Conservation (phyloP, 2,113 vertebrate genomes). For the Murina feae region DNA sequence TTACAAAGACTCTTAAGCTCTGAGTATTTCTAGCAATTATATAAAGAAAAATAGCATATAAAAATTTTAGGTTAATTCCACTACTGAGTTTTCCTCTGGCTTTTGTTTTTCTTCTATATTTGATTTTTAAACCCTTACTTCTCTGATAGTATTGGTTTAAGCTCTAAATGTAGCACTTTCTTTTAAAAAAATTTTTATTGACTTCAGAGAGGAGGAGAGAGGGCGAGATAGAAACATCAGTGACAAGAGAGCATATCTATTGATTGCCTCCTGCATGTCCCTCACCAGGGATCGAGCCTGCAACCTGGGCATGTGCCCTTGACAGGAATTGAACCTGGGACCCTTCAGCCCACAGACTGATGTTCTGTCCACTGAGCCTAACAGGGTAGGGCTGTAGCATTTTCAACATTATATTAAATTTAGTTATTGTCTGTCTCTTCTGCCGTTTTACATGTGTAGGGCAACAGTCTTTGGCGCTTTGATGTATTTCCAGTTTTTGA, state of each 20-base stretch:
- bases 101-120: constrained; percentile 8
- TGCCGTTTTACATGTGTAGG: neutral
- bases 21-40: constrained; percentile 2
- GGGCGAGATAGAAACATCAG: no score
- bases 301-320: no score
- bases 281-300: no score
- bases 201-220: no score
- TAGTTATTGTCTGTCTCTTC: neutral
- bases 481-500: neutral
- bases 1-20: neutral
- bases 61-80: constrained; percentile 12
- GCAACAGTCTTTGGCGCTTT: constrained; percentile 4
- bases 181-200: no score
- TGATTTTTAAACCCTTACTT: neutral
- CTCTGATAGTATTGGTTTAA: neutral
- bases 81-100: neutral
- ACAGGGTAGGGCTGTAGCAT: neutral
- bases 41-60: neutral
- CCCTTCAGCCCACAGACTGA: no score
- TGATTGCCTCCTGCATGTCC: no score
- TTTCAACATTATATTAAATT: constrained; percentile 10
- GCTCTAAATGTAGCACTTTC: neutral
- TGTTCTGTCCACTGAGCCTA: no score
- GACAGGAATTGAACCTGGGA: no score
- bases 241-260: no score